Percentiles rank a stretch among this genome's conserved stretches.
These are phyloP conservation scores for Callopanchax toddi DNA, from an alignment of 2,113 vertebrate genomes.

Conservation along the genomic window DNA sequence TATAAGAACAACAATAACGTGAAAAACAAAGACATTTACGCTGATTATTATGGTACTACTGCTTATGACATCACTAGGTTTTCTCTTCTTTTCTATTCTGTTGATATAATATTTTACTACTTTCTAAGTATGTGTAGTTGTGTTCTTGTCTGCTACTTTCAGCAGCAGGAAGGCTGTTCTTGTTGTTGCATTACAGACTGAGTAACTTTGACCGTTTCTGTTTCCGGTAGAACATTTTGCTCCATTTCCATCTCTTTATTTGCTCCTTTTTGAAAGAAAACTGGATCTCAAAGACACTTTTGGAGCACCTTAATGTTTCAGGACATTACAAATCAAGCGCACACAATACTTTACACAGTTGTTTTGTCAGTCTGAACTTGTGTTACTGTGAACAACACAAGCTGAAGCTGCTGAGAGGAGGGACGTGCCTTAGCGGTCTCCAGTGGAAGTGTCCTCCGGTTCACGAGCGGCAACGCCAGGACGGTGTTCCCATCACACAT, in stretches of 20 bases:
- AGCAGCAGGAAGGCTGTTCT: conserved; percentile 58
- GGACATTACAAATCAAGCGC: conserved; percentile 43
- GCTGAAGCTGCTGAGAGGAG: conserved; percentile 59
- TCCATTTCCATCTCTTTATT: conserved; percentile 57
- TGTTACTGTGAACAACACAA: conserved; percentile 62
- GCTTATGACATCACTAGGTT: conserved; percentile 61
- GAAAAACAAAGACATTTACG: conserved; percentile 74
- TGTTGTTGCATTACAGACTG: conserved; percentile 59
- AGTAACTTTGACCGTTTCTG: conserved; percentile 50
- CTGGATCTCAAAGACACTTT: conserved; percentile 51
- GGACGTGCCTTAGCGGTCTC: conserved; percentile 79
- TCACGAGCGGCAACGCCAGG: conserved; percentile 36
- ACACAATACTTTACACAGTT: conserved; percentile 33
- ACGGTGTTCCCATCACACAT: conserved; percentile 36
- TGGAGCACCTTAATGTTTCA: conserved; percentile 50
- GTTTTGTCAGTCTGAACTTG: conserved; percentile 58
- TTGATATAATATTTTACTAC: conserved; percentile 55
- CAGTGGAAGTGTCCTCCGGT: conserved; percentile 64
- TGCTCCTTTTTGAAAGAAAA: conserved; percentile 49
- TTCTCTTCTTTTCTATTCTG: conserved; percentile 62
- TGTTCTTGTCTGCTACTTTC: conserved; percentile 43
- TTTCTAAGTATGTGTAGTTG: conserved; percentile 66
- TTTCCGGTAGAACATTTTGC: conserved; percentile 60
- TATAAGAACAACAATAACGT: conserved; percentile 80
- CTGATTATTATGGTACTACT: conserved; percentile 67